Percentiles rank a stretch among this genome's conserved stretches.
phyloP scores from a whole-genome alignment of 2,888 invertebrate species.

The Cerceris rybyensis region DNA sequence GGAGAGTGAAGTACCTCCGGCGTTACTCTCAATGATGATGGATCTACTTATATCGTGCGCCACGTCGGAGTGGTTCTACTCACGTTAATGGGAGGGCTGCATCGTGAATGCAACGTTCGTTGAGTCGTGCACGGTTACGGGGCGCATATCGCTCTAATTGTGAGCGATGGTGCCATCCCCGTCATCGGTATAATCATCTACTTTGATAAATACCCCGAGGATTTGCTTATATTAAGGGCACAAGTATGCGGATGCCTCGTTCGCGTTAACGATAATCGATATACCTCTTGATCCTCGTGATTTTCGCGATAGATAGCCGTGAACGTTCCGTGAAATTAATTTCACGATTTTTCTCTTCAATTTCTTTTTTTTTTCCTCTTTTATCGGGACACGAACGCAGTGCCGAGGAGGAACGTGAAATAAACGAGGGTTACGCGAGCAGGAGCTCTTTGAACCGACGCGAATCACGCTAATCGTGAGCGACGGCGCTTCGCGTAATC shows the following conservation, averaged over 20 bases:
- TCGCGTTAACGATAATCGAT: conserved; percentile 42
- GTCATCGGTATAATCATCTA: conserved; percentile 16
- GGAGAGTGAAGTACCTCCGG: conserved; percentile 25
- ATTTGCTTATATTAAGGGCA: conserved; percentile 27
- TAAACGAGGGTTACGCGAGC: conserved; percentile 13
- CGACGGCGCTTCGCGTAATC: conserved; percentile 39
- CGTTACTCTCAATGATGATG: conserved; percentile 58
- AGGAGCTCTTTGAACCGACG: neutral
- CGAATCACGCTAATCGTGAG: conserved; percentile 8
- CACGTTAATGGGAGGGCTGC: conserved; percentile 41
- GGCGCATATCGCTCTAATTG: conserved; percentile 45
- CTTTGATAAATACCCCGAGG: conserved; percentile 32
- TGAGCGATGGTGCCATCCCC: conserved; percentile 37
- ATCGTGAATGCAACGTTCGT: conserved; percentile 45
- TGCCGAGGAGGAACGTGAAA: neutral
- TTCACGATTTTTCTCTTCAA: no score
- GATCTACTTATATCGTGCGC: conserved; percentile 59
- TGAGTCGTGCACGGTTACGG: conserved; percentile 22
- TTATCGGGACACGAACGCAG: conserved; percentile 14
- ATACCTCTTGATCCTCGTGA: neutral
- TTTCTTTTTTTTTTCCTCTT: conserved; percentile 1
- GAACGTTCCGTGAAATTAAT: conserved; percentile 35
- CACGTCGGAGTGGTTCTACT: conserved; percentile 23
- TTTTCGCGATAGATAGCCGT: conserved; percentile 31
- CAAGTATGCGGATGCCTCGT: neutral